phyloP scores from a whole-genome alignment of 2,113 vertebrate genomes.

The Raja brachyura region DNA sequence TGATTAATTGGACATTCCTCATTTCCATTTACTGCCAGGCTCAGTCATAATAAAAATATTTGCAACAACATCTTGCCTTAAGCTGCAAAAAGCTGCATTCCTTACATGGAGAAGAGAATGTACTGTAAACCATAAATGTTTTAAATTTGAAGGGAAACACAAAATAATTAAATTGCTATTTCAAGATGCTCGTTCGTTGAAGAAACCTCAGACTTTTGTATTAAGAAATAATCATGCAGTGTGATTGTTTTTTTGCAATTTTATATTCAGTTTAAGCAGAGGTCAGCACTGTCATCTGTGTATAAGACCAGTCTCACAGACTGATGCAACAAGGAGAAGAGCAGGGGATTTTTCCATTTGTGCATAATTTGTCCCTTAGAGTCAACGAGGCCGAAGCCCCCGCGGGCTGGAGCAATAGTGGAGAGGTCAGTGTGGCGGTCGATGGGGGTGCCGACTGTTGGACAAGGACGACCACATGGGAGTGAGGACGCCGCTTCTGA shows the following conservation, averaged over 20 bases:
- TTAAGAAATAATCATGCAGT: neutral
- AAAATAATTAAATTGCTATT: neutral
- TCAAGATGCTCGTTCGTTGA: neutral
- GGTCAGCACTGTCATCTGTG: neutral
- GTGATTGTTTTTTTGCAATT: neutral
- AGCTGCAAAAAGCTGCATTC: neutral
- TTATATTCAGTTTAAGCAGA: neutral
- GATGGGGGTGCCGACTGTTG: too few species aligned
- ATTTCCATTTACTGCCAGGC: neutral
- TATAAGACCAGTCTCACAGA: neutral
- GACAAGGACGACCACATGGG: too few species aligned
- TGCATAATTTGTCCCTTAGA: too few species aligned
- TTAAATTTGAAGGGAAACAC: neutral
- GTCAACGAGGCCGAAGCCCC: too few species aligned
- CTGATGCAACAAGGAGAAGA: neutral
- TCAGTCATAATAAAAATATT: neutral
- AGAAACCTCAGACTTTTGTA: neutral
- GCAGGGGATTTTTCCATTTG: too few species aligned
- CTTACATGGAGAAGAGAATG: neutral
- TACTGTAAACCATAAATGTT: neutral
- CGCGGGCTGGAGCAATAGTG: too few species aligned
- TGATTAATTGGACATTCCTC: too few species aligned
- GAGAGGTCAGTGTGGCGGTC: too few species aligned
- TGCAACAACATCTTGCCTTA: neutral
- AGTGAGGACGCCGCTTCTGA: too few species aligned